phyloP scores from a whole-genome alignment of 1,140 invertebrate genomes.

The Halictus rubicundus region DNA sequence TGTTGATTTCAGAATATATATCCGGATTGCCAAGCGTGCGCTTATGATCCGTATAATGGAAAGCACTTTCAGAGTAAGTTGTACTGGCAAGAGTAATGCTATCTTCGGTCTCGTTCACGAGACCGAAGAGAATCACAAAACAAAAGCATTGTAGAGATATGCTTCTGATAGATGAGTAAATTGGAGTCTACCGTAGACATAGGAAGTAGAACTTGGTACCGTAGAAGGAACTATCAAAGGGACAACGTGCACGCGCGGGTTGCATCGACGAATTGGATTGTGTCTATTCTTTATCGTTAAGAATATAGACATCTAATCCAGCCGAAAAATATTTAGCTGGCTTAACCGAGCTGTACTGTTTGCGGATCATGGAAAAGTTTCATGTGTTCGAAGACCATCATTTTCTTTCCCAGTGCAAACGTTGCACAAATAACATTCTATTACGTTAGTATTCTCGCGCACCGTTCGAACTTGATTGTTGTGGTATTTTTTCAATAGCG shows the following conservation, averaged over 20 bases:
- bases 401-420: constrained; percentile 4
- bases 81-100: constrained; percentile 70
- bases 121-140: constrained; percentile 73
- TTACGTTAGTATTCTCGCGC: not conserved
- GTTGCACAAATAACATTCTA: not conserved
- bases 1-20: constrained; percentile 40
- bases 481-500: not conserved
- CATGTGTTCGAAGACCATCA: constrained; percentile 16
- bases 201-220: constrained; percentile 54
- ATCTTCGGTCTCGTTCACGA: constrained; percentile 76
- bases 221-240: constrained; percentile 43
- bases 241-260: constrained; percentile 37
- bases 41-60: constrained; percentile 44
- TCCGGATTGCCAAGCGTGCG: constrained; percentile 41
- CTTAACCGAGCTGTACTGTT: constrained; percentile 42
- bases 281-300: constrained; percentile 77
- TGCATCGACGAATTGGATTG: constrained; percentile 70
- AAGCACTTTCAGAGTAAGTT: constrained; percentile 60
- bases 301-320: constrained; percentile 78
- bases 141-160: constrained; percentile 71
- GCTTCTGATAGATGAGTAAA: constrained; percentile 55
- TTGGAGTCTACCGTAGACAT: constrained; percentile 45
- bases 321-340: constrained; percentile 37
- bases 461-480: not conserved
- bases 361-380: constrained; percentile 36